These are phyloP conservation scores for Peucedramus taeniatus DNA, from an alignment of 2,113 vertebrate species.

Conservation along the genomic window DNA sequence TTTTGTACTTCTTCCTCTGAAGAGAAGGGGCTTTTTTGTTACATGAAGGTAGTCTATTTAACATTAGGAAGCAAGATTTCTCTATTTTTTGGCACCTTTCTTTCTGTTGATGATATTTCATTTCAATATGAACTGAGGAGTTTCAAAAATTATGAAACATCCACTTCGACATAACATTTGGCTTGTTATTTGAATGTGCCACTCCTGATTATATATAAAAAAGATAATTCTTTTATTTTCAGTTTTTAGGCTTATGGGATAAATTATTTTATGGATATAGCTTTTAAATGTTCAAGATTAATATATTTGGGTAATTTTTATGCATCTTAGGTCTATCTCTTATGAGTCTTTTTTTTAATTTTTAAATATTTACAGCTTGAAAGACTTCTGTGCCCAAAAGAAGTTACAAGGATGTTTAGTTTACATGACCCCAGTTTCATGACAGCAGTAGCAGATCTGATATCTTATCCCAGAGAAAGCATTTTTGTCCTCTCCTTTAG, in stretches of 20 bases:
- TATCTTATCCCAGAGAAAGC: conserved; percentile 75
- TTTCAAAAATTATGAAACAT: not conserved
- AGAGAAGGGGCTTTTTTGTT: not conserved
- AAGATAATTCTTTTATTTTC: conserved; percentile 8
- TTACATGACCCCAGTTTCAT: conserved; percentile 73
- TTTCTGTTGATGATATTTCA: not conserved
- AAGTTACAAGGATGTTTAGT: conserved; percentile 67
- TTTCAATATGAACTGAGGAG: not conserved
- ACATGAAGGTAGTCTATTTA: not conserved
- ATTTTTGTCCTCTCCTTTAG: conserved; percentile 71
- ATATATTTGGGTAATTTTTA: conserved; percentile 50
- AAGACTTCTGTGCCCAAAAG: conserved; percentile 60
- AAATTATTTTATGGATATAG: not conserved
- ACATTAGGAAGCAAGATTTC: not conserved
- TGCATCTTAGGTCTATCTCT: conserved; percentile 36
- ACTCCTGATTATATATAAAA: not conserved
- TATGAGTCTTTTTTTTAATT: conserved; percentile 18
- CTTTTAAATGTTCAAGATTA: conserved; percentile 30
- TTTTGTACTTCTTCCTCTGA: not conserved
- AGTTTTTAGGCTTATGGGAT: not conserved
- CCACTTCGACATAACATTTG: not conserved
- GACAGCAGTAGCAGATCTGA: conserved; percentile 76
- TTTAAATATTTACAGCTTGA: conserved; percentile 66
- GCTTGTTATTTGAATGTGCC: not conserved
- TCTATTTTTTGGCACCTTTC: not conserved